A percentile compares a stretch with the other conserved stretches of the same genome.
phyloP scores from a whole-genome alignment of 1,140 invertebrate species.

The Rhysida immarginata region DNA sequence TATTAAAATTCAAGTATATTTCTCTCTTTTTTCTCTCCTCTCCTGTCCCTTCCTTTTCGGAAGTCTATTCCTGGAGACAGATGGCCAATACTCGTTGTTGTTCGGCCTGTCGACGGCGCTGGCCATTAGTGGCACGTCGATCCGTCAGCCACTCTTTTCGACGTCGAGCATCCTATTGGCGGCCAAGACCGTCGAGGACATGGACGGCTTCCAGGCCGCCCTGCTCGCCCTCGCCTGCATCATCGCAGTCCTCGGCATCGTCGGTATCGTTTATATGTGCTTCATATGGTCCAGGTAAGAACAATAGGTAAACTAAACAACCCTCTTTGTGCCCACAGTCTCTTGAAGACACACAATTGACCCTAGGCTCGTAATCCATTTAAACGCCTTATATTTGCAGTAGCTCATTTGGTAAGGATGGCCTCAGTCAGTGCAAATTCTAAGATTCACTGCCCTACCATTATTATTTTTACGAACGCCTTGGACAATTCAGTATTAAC shows the following conservation, averaged over 20 bases:
- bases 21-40: not conserved
- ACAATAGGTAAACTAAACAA: too few species aligned
- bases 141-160: constrained; percentile 44
- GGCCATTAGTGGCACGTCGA: constrained; percentile 44
- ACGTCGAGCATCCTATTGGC: constrained; percentile 21
- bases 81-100: constrained; percentile 46
- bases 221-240: constrained; percentile 70
- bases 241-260: constrained; percentile 65
- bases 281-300: constrained; percentile 76
- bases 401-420: too few species aligned
- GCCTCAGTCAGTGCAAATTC: too few species aligned
- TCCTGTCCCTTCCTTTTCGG: constrained; percentile 13
- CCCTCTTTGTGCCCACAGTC: not conserved
- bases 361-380: too few species aligned
- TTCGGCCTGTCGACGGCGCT: constrained; percentile 31
- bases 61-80: constrained; percentile 25
- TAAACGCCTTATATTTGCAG: too few species aligned
- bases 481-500: too few species aligned
- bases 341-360: not conserved
- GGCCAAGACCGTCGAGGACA: constrained; percentile 40
- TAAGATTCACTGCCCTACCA: too few species aligned
- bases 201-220: constrained; percentile 66
- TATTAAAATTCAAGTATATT: constrained; percentile 1
- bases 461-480: too few species aligned
- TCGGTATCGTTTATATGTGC: constrained; percentile 79